Percentiles rank a stretch among this genome's conserved stretches.
These are phyloP conservation scores for Agrypnus murinus DNA, from an alignment of 2,888 invertebrate species.

Conservation along the genomic window DNA sequence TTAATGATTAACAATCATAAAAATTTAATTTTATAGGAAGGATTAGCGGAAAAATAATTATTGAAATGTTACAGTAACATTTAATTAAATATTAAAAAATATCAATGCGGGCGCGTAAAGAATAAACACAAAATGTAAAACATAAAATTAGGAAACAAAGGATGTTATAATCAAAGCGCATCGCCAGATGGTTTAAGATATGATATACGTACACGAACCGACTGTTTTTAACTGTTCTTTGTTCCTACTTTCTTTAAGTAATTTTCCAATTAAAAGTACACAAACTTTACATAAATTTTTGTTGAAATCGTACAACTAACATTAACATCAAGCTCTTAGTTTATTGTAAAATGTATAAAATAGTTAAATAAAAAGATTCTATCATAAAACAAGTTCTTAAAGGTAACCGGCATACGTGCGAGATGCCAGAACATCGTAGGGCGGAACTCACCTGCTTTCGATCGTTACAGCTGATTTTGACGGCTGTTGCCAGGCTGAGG, in stretches of 20 bases:
- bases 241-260: neutral
- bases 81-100: too few species aligned
- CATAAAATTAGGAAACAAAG: constrained; percentile 11
- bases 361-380: neutral
- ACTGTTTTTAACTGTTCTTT: neutral
- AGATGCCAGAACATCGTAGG: constrained; percentile 16
- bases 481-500: constrained; percentile 69
- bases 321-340: neutral
- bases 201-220: neutral
- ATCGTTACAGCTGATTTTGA: constrained; percentile 70
- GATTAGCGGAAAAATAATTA: too few species aligned
- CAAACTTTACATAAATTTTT: neutral
- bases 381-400: neutral
- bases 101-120: neutral
- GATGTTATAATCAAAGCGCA: constrained; percentile 12
- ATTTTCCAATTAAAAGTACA: neutral
- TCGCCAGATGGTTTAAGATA: neutral
- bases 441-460: constrained; percentile 53
- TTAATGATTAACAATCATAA: too few species aligned
- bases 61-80: too few species aligned
- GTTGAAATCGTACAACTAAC: neutral
- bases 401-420: constrained; percentile 28
- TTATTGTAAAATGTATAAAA: neutral
- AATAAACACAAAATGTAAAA: constrained; percentile 2
- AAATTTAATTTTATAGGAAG: too few species aligned